Conservation (phyloP, 2,797 vertebrate species). For the Phoebastria nigripes region DNA sequence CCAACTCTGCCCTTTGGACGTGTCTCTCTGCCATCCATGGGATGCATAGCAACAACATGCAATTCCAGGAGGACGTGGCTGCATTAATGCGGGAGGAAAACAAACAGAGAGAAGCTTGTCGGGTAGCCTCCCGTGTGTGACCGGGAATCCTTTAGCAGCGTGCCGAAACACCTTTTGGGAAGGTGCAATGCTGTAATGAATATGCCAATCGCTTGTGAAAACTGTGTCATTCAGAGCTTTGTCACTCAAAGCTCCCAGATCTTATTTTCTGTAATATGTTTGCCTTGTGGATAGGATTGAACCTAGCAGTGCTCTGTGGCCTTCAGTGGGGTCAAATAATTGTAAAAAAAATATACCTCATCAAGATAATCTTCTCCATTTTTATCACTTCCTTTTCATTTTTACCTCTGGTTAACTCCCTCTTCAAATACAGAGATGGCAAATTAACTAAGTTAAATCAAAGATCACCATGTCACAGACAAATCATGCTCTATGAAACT, state of each 20-base stretch:
- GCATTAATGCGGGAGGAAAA: not conserved
- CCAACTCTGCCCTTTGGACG: not conserved
- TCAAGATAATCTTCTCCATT: not conserved
- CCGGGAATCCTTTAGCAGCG: not conserved
- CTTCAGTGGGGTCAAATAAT: not conserved
- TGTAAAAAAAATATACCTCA: not conserved
- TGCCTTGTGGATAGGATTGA: not conserved
- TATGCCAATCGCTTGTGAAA: not conserved
- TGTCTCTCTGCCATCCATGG: not conserved
- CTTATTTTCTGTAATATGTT: not conserved
- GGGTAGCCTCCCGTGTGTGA: not conserved
- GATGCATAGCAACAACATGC: not conserved
- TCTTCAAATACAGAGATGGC: not conserved
- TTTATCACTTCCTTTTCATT: conserved; percentile 7
- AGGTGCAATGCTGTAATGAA: not conserved
- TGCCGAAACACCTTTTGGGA: not conserved
- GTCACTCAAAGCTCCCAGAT: not conserved
- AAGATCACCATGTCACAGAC: not conserved
- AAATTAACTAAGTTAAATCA: not conserved
- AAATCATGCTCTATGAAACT: not conserved
- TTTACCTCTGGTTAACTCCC: not conserved
- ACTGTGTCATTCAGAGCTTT: not conserved
- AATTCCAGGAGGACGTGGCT: not conserved
- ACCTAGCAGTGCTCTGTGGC: not conserved
- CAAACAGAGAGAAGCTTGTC: not conserved